Conservation (phyloP, 30 jellyfish, hydroid and myxozoan genomes). For the Cassiopea andromeda region DNA sequence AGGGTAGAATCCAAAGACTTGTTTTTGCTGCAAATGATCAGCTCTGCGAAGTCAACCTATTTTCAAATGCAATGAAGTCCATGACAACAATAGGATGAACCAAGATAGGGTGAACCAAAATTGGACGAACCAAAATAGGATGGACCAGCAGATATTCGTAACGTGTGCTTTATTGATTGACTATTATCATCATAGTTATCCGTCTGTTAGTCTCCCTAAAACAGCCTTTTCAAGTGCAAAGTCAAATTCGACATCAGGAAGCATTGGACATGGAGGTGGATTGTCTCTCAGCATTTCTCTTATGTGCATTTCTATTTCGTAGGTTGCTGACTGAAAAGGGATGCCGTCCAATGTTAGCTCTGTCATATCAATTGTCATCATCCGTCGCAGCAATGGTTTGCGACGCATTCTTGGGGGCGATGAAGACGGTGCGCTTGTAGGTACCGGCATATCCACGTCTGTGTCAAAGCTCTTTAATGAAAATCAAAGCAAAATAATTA, state of each 20-base stretch:
- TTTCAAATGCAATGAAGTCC: no score
- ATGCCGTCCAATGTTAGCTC: constrained; percentile 60
- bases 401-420: constrained; percentile 21
- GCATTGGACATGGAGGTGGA: constrained; percentile 58
- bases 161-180: neutral
- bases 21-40: no score
- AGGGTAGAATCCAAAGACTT: no score
- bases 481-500: neutral
- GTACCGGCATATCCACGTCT: constrained; percentile 40
- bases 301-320: constrained; percentile 36
- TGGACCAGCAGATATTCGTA: neutral
- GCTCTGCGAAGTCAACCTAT: no score
- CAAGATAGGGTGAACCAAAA: no score
- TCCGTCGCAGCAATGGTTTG: constrained; percentile 36
- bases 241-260: constrained; percentile 51
- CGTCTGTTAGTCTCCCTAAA: constrained; percentile 24
- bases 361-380: constrained; percentile 56
- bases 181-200: neutral
- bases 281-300: constrained; percentile 60
- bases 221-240: constrained; percentile 62
- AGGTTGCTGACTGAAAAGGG: constrained; percentile 52
- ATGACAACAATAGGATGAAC: no score
- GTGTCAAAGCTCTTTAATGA: constrained; percentile 32
- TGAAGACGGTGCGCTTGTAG: neutral
- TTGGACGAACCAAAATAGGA: no score